phyloP scores from a whole-genome alignment of 2,113 vertebrate species.

The Vulpes ferrilata region DNA sequence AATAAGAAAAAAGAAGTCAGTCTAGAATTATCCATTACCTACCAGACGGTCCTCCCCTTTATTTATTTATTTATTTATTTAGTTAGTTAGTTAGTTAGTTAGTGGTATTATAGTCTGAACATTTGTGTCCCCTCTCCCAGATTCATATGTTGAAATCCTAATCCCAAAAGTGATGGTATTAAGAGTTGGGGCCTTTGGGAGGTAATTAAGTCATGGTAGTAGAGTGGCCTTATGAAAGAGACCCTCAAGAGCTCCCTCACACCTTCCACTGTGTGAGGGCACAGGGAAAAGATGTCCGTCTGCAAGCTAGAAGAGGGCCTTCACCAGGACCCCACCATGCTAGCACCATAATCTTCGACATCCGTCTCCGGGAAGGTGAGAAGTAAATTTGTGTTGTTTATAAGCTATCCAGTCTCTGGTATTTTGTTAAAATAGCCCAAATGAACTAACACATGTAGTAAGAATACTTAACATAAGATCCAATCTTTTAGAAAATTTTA shows the following conservation, averaged over 20 bases:
- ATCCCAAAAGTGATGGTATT: background rate
- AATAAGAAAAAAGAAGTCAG: background rate
- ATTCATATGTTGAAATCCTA: background rate
- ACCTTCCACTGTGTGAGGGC: background rate
- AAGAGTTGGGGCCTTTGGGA: background rate
- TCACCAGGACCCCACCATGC: background rate
- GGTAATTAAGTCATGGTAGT: background rate
- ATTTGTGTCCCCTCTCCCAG: background rate
- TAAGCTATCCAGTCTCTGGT: background rate
- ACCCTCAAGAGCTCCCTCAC: background rate
- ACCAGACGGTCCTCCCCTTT: background rate
- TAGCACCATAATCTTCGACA: background rate
- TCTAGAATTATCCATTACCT: background rate
- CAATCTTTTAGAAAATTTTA: background rate
- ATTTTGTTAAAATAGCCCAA: background rate
- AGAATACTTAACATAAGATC: background rate
- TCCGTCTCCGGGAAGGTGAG: background rate
- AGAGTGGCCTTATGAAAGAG: background rate
- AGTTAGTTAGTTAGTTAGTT: background rate
- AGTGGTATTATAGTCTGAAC: background rate
- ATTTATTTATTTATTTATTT: background rate
- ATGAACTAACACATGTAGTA: background rate
- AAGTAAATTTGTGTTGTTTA: background rate
- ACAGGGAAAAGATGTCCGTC: too few relatives aligned
- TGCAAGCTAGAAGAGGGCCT: background rate